Percentiles rank a stretch among this genome's conserved stretches.
Conservation (phyloP, 2,113 vertebrate genomes). For the Plecturocebus donacophilus region DNA sequence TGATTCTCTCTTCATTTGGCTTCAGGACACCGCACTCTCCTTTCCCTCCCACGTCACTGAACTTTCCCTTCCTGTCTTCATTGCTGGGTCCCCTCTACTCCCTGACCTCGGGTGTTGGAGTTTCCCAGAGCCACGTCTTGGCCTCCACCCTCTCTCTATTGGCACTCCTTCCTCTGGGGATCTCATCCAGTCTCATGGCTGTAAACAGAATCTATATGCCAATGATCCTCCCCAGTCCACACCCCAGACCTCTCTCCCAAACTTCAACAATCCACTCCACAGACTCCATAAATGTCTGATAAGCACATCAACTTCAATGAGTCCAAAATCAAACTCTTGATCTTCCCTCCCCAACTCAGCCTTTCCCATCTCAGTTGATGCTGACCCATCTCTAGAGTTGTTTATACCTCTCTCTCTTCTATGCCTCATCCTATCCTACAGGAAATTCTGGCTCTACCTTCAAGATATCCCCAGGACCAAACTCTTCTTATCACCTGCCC, state of each 20-base stretch:
- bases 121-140: not conserved
- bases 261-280: not conserved
- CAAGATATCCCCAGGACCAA: not conserved
- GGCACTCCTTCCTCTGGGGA: not conserved
- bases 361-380: not conserved
- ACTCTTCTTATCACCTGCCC: not conserved
- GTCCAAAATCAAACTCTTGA: not conserved
- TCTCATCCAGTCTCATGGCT: not conserved
- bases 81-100: not conserved
- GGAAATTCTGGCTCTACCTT: not conserved
- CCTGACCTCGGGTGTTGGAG: not conserved
- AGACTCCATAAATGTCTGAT: not conserved
- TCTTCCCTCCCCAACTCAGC: not conserved
- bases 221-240: not conserved
- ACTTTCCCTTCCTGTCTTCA: not conserved
- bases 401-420: not conserved
- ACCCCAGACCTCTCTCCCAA: not conserved
- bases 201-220: not conserved
- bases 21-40: not conserved
- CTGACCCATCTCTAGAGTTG: not conserved
- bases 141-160: not conserved
- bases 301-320: not conserved
- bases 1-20: not conserved
- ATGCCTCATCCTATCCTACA: not conserved
- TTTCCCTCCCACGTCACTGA: not conserved